Conservation (phyloP, 2,797 vertebrate species). For the Paguma larvata region DNA sequence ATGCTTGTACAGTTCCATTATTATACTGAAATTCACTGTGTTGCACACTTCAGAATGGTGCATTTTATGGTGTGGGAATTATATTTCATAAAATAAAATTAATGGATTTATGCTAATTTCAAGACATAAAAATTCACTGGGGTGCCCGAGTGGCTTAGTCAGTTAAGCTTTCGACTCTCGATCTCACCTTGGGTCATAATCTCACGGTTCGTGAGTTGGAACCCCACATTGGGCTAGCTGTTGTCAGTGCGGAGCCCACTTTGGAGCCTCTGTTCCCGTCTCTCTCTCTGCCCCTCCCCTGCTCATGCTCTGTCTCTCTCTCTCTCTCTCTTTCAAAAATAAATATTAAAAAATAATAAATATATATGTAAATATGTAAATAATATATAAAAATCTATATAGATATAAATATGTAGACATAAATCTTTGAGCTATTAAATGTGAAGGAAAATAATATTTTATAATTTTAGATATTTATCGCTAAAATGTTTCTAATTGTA, state of each 20-base stretch:
- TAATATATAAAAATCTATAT: not conserved
- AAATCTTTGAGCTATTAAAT: constrained; percentile 24
- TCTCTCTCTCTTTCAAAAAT: too few species aligned
- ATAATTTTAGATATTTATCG: constrained; percentile 43
- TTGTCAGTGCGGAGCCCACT: not conserved
- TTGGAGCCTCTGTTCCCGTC: not conserved
- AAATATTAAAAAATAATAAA: too few species aligned
- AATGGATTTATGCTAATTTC: not conserved
- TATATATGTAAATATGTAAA: not conserved
- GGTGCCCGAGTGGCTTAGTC: too few species aligned
- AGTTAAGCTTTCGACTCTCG: not conserved
- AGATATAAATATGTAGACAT: not conserved
- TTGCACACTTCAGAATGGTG: not conserved
- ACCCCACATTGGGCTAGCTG: not conserved
- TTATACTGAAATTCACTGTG: not conserved
- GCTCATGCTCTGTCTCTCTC: too few species aligned
- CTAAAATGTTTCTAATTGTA: constrained; percentile 75
- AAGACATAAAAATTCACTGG: not conserved
- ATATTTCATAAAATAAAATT: not conserved
- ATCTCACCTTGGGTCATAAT: not conserved
- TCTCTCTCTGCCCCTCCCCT: not conserved
- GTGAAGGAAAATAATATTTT: constrained; percentile 58
- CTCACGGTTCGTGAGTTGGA: not conserved
- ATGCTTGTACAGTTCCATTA: not conserved
- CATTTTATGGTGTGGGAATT: not conserved